phyloP scores from a whole-genome alignment of 2,113 vertebrate species.

The Pteruthius melanotis region DNA sequence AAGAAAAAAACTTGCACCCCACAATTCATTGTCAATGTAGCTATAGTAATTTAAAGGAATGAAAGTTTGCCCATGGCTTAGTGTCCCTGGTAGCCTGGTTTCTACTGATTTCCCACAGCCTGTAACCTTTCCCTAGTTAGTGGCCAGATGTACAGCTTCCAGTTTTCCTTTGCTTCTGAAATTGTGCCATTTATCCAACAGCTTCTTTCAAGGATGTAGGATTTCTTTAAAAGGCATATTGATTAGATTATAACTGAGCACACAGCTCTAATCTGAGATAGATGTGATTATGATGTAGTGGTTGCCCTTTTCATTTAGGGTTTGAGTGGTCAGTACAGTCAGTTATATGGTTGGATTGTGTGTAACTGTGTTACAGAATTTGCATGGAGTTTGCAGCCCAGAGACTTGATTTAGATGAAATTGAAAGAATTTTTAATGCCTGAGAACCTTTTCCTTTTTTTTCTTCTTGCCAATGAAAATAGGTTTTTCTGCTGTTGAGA shows the following conservation, averaged over 20 bases:
- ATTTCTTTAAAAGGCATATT: neutral
- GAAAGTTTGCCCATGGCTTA: neutral
- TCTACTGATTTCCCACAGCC: neutral
- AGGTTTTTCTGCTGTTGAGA: neutral
- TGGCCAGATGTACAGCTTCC: neutral
- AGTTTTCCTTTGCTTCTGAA: neutral
- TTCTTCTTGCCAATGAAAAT: neutral
- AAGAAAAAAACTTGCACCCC: neutral
- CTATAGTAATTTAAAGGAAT: neutral
- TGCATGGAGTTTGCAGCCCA: neutral
- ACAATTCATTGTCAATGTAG: neutral
- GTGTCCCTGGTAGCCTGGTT: neutral
- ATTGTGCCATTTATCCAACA: neutral
- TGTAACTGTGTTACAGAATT: neutral
- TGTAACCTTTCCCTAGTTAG: neutral
- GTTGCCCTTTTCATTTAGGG: neutral
- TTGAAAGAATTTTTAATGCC: neutral
- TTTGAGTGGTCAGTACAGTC: neutral
- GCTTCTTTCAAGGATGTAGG: neutral
- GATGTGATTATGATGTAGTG: neutral
- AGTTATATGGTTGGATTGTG: neutral
- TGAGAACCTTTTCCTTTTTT: too few relatives aligned
- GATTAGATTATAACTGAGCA: neutral
- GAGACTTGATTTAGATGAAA: neutral
- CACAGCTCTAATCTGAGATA: neutral